These are phyloP conservation scores for Lacanobia wlatinum DNA, from an alignment of 2,888 invertebrate species.

Conservation along the genomic window DNA sequence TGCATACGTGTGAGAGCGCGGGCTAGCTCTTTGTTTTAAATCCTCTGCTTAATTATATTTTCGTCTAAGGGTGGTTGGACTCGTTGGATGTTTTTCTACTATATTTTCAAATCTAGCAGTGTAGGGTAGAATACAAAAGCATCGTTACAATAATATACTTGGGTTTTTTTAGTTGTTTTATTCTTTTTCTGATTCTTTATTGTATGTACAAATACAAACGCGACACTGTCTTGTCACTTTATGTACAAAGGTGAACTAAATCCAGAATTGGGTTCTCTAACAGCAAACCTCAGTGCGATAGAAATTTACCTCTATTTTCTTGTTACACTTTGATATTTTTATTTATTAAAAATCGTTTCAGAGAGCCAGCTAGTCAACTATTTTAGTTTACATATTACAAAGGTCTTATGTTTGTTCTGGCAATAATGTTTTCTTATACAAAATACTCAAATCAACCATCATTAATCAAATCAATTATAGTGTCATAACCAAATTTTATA, in stretches of 20 bases:
- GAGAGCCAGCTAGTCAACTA: neutral
- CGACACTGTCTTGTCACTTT: too few species aligned
- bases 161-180: neutral
- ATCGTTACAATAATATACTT: neutral
- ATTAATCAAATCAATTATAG: too few species aligned
- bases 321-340: neutral
- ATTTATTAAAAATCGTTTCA: neutral
- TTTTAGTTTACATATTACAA: neutral
- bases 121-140: neutral
- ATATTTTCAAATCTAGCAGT: neutral
- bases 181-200: too few species aligned
- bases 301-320: neutral
- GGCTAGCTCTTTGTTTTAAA: slow-evolving; percentile 21
- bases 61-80: too few species aligned
- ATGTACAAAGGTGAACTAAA: too few species aligned
- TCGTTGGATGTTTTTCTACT: neutral
- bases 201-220: too few species aligned
- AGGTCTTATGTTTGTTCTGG: neutral
- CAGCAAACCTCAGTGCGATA: too few species aligned
- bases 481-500: neutral
- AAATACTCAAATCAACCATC: neutral
- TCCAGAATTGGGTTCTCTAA: too few species aligned
- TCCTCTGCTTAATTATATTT: neutral
- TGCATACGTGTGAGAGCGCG: slow-evolving; percentile 27
- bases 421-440: neutral